Evolutionary conservation across 2,113 vertebrate species (phyloP), one percentile per base, ranked within the genome.

Genomic region (Turdus rufiventris): DNA sequence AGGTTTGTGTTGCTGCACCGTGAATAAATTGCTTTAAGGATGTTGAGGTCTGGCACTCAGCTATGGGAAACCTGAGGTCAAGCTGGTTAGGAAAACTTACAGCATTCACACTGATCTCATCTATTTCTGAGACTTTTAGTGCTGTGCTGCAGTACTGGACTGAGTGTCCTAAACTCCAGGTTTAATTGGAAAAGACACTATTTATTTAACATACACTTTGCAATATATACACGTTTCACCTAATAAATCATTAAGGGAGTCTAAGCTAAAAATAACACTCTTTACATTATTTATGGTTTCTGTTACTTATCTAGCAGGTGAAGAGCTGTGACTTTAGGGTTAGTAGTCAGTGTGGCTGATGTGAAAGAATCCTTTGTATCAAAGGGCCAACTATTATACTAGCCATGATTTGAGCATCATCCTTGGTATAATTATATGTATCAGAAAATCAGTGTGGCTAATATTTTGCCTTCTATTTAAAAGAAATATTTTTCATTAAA

Each of bases 1-100:
- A 21, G 3, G 13, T 72, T 57, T 15, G 26, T 23, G 25, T 56
- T 33, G 3, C 25, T 56, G 19, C 0, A 0, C n/a, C 0, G 0
- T 18, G 42, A 36, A 23, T 23, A 50, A 65, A 50, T 42, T 28
- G 3, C 26, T 50, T 9, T 50, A 23, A 50, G 12, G 20, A 58
- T 19, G 3, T 14, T 3, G 14, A 26, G 17, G 26, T 65, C 18
- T 88, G 51, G 36, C 31, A 13, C 40, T 47, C 21, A 36, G 24
- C 48, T 31, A 0, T 17, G 47, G 16, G 13, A 34, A 31, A 3
- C 14, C 28, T 40, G 48, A 38, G 10, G 16, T 8, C 0, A 10
- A 26, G 29, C 40, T 0, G 8, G 13, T 33, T 5, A 24, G 67
- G 58, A 51, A 58, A 43, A 33, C 8, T 9, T 17, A 8, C 2